Conservation (phyloP, 2,113 vertebrate species). For the Tichodroma muraria region DNA sequence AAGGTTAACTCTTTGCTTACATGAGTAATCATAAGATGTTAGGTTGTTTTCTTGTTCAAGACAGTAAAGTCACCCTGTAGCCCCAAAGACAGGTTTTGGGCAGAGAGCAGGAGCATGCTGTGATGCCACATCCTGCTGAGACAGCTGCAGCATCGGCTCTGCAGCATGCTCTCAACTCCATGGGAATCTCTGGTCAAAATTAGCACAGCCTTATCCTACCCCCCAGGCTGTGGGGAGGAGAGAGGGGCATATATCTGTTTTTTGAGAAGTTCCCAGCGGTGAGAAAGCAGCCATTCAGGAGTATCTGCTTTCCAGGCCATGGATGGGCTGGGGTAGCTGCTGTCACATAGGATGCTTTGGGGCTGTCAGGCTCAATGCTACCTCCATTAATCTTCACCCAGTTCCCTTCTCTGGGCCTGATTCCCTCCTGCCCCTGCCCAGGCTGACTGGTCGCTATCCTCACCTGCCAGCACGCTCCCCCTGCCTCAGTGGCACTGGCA, state of each 20-base stretch:
- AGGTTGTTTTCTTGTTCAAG: neutral
- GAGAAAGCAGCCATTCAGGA: neutral
- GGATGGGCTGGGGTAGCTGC: neutral
- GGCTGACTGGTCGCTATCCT: neutral
- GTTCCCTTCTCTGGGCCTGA: neutral
- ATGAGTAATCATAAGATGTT: neutral
- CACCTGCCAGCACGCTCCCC: neutral
- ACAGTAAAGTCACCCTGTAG: neutral
- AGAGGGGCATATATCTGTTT: neutral
- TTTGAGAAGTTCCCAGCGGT: neutral
- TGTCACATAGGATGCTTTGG: neutral
- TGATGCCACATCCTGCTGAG: neutral
- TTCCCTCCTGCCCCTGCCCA: neutral
- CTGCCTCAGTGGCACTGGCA: neutral
- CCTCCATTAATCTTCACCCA: neutral
- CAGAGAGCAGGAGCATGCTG: neutral
- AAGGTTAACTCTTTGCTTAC: neutral
- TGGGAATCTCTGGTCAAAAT: neutral
- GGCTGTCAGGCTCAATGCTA: neutral
- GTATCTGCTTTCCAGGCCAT: neutral
- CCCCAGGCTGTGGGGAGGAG: neutral
- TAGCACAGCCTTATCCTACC: neutral
- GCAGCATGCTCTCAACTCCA: rapidly evolving
- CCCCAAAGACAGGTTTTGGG: neutral
- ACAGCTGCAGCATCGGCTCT: neutral